Evolutionary conservation across 2,888 invertebrate species (phyloP).

Genomic region (Tetropium fuscum): DNA sequence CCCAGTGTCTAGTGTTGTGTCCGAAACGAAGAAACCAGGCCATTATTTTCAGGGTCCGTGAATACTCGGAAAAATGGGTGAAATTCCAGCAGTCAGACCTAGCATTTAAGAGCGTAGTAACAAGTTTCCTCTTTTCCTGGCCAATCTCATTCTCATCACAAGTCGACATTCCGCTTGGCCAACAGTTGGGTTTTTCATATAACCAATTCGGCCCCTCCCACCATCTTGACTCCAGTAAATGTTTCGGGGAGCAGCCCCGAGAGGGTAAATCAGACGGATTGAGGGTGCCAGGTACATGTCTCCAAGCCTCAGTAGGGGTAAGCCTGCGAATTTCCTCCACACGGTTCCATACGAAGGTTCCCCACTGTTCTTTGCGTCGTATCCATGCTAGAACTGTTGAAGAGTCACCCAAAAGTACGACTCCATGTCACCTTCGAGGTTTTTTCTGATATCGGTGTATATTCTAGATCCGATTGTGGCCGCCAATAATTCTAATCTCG

Average conservation of each 20-base stretch:
- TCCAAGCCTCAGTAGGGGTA: constrained; percentile 42
- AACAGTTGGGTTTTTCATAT: neutral
- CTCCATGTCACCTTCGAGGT: neutral
- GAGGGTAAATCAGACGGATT: constrained; percentile 56
- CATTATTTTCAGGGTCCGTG: neutral
- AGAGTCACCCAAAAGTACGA: constrained; percentile 48
- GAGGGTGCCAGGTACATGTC: constrained; percentile 48
- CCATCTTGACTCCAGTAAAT: constrained; percentile 50
- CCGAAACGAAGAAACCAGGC: constrained; percentile 7
- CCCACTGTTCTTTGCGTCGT: constrained; percentile 40
- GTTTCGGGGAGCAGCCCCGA: constrained; percentile 47
- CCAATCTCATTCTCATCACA: constrained; percentile 28
- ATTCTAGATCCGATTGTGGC: constrained; percentile 27
- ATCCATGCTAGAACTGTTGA: constrained; percentile 51
- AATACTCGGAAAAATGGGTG: constrained; percentile 25
- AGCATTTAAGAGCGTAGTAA: constrained; percentile 5
- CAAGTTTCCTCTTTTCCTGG: neutral
- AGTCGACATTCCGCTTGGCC: constrained; percentile 8
- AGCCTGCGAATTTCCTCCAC: constrained; percentile 48
- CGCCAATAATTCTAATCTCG: constrained; percentile 29
- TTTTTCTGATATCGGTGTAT: constrained; percentile 5
- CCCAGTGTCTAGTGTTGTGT: neutral
- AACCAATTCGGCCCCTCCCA: constrained; percentile 53
- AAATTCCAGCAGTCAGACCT: constrained; percentile 33
- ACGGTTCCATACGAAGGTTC: constrained; percentile 49